Conservation (phyloP, 2,797 vertebrate genomes). For the Sebastes steindachneri region DNA sequence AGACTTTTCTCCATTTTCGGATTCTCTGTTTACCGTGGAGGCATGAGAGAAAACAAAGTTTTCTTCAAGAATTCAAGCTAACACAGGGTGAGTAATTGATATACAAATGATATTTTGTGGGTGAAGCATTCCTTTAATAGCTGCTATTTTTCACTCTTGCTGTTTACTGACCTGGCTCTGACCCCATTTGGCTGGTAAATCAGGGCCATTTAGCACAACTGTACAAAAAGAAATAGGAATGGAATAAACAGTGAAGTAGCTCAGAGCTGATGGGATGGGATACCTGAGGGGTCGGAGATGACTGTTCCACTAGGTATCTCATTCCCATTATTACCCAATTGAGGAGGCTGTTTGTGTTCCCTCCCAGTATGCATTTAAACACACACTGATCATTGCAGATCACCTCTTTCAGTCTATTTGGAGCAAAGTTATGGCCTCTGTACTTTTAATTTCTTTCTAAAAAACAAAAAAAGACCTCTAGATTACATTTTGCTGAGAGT, state of each 20-base stretch:
- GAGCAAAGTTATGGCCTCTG: neutral
- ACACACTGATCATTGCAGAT: neutral
- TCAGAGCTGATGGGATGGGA: neutral
- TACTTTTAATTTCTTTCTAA: neutral
- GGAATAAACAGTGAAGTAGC: neutral
- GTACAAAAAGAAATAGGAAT: constrained; percentile 3
- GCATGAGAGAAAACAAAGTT: neutral
- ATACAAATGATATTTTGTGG: neutral
- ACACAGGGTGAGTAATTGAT: neutral
- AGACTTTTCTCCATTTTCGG: neutral
- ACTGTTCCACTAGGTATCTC: neutral
- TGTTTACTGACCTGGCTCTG: constrained; percentile 38
- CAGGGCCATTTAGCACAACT: constrained; percentile 1
- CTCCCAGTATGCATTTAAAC: neutral
- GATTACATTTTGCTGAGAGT: neutral
- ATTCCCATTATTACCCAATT: neutral
- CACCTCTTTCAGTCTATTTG: neutral
- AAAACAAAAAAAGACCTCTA: neutral
- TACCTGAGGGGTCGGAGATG: neutral
- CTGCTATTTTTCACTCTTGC: constrained; percentile 40
- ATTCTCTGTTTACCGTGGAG: neutral
- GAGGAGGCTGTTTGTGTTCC: neutral
- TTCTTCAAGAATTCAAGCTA: neutral
- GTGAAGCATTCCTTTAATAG: neutral
- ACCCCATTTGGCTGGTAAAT: constrained; percentile 17